Conservation (phyloP, 2,113 vertebrate genomes). For the Nyctibius bracteatus region DNA sequence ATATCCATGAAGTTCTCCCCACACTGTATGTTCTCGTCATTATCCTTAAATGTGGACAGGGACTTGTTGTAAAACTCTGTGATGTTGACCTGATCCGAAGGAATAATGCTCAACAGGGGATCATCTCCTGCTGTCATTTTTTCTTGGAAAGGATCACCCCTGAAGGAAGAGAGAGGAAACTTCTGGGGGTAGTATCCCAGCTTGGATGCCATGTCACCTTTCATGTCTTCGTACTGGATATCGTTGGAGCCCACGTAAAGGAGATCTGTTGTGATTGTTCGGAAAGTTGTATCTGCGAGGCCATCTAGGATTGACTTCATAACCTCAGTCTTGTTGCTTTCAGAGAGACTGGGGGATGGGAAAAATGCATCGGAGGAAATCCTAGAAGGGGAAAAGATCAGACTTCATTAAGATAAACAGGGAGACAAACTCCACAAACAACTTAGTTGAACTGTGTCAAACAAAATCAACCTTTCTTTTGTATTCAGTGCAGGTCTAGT, state of each 20-base stretch:
- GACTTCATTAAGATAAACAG: conserved; percentile 27
- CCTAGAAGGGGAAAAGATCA: conserved; percentile 69
- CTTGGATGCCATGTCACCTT: conserved; percentile 86
- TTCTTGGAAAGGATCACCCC: conserved; percentile 88
- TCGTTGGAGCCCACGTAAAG: conserved; percentile 93
- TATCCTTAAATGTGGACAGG: conserved; percentile 80
- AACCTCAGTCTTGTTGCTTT: conserved; percentile 74
- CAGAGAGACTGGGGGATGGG: conserved; percentile 22
- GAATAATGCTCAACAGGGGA: conserved; percentile 81
- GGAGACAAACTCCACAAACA: background rate
- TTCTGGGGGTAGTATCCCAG: conserved; percentile 88
- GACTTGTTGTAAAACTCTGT: conserved; percentile 92
- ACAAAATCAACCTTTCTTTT: background rate
- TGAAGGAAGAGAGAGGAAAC: conserved; percentile 88
- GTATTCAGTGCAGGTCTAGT: background rate
- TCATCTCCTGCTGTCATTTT: conserved; percentile 89
- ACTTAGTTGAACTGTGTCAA: background rate
- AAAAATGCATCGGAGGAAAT: conserved; percentile 32
- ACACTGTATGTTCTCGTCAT: conserved; percentile 87
- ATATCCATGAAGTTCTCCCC: conserved; percentile 99
- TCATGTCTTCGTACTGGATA: conserved; percentile 89
- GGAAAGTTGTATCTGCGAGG: conserved; percentile 96
- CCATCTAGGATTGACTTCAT: conserved; percentile 97
- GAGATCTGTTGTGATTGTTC: conserved; percentile 96
- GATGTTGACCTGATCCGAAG: conserved; percentile 86